Percentiles rank a stretch among this genome's conserved stretches.
Evolutionary conservation across 2,797 vertebrate species (phyloP).

Genomic region (Moxostoma hubbsi): DNA sequence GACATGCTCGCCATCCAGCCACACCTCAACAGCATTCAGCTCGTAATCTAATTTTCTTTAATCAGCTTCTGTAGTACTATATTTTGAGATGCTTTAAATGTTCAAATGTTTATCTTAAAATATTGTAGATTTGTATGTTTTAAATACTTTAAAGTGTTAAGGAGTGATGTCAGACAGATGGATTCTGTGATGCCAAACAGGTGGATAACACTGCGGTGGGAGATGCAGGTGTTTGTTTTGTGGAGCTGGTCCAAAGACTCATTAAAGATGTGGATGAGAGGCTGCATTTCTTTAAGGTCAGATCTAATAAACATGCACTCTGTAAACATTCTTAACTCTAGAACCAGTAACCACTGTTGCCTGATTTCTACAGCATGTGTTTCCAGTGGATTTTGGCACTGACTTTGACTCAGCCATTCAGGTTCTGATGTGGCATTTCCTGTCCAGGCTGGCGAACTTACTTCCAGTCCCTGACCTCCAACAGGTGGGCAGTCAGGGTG

Average conservation of each 20-base stretch:
- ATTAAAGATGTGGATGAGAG: conserved; percentile 71
- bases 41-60: too few species aligned
- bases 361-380: conserved; percentile 40
- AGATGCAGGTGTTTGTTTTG: conserved; percentile 76
- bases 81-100: too few species aligned
- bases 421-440: conserved; percentile 81
- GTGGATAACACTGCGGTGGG: conserved; percentile 66
- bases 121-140: too few species aligned
- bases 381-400: conserved; percentile 48
- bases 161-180: too few species aligned
- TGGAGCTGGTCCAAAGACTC: conserved; percentile 77
- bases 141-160: too few species aligned
- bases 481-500: conserved; percentile 64
- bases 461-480: conserved; percentile 78
- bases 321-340: background rate
- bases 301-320: background rate
- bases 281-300: conserved; percentile 78
- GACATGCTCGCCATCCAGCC: too few species aligned
- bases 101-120: too few species aligned
- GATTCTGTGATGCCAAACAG: conserved; percentile 54
- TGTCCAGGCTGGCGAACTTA: conserved; percentile 82
- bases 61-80: too few species aligned
- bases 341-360: background rate
- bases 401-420: conserved; percentile 75
- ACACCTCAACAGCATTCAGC: too few species aligned